These are phyloP conservation scores for Ectropis crepuscularia DNA, from an alignment of 2,888 invertebrate genomes.

Conservation along the genomic window DNA sequence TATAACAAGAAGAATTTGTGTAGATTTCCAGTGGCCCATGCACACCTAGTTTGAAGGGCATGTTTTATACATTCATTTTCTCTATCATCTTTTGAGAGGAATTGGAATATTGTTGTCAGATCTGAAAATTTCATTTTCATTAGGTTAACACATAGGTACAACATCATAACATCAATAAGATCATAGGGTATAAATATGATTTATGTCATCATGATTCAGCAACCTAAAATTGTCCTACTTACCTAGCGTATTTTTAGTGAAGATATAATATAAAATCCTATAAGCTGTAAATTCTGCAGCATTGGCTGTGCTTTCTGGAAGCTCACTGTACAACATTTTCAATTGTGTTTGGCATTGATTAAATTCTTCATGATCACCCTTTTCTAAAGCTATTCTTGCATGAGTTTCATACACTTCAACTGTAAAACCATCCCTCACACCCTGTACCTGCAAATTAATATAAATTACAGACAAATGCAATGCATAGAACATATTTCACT, in stretches of 20 bases:
- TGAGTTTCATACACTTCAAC: conserved; percentile 99
- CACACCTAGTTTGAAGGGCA: conserved; percentile 94
- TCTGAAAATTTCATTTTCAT: conserved; percentile 85
- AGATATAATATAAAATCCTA: conserved; percentile 98
- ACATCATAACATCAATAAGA: no score
- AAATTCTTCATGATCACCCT: conserved; percentile 99
- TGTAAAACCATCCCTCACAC: conserved; percentile 96
- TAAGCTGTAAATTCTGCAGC: conserved; percentile 98
- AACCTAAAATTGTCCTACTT: conserved; percentile 49
- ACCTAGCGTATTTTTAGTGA: conserved; percentile 99
- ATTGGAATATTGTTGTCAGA: conserved; percentile 95
- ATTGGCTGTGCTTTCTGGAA: conserved; percentile 88
- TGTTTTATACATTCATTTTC: conserved; percentile 92
- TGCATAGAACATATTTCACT: not conserved
- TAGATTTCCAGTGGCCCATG: conserved; percentile 97
- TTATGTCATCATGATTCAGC: no score
- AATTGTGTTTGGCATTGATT: conserved; percentile 99
- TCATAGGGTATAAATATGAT: no score
- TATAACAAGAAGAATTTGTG: conserved; percentile 97
- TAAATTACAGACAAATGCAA: not conserved
- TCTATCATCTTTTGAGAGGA: conserved; percentile 91
- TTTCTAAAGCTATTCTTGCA: conserved; percentile 98
- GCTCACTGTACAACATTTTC: conserved; percentile 95
- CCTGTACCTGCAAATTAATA: conserved; percentile 91
- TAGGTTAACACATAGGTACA: not conserved